Conservation (phyloP, 2,888 invertebrate species). For the Caenorhabditis angaria region DNA sequence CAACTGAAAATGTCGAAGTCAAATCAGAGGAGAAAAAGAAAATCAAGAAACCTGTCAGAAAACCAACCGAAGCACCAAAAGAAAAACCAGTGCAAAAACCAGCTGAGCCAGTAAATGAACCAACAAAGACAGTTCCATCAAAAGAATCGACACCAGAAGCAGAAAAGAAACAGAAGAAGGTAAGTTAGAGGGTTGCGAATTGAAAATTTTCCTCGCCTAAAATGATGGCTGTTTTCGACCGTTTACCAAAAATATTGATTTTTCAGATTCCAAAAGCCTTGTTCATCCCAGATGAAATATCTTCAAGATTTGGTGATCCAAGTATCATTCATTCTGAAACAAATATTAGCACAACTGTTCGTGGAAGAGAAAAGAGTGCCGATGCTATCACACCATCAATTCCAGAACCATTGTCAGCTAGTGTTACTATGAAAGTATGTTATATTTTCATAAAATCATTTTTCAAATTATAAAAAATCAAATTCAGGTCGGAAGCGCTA, state of each 20-base stretch:
- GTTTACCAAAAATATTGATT: too few relatives aligned
- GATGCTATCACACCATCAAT: constrained; percentile 47
- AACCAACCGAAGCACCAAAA: not conserved
- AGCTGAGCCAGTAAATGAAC: constrained; percentile 17
- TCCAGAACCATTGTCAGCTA: constrained; percentile 49
- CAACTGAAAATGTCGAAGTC: not conserved
- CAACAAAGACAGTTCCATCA: not conserved
- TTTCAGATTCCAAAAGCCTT: constrained; percentile 60
- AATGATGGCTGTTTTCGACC: too few relatives aligned
- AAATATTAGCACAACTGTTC: constrained; percentile 54
- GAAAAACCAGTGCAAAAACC: constrained; percentile 1
- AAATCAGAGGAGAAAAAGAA: constrained; percentile 10
- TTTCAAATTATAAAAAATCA: not conserved
- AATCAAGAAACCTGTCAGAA: not conserved
- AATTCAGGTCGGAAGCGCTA: constrained; percentile 45
- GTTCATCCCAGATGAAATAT: constrained; percentile 70
- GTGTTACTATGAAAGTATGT: constrained; percentile 52
- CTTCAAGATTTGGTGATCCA: constrained; percentile 64
- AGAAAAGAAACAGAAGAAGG: constrained; percentile 1
- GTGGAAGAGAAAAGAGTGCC: constrained; percentile 57
- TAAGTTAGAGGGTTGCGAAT: not conserved
- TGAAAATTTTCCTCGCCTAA: too few relatives aligned
- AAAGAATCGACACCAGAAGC: constrained; percentile 9
- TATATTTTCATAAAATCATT: not conserved
- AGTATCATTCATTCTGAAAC: constrained; percentile 60